Base-by-base conservation (phyloP, 1,140 invertebrate genomes). In the Macrobrachium rosenbergii region DNA sequence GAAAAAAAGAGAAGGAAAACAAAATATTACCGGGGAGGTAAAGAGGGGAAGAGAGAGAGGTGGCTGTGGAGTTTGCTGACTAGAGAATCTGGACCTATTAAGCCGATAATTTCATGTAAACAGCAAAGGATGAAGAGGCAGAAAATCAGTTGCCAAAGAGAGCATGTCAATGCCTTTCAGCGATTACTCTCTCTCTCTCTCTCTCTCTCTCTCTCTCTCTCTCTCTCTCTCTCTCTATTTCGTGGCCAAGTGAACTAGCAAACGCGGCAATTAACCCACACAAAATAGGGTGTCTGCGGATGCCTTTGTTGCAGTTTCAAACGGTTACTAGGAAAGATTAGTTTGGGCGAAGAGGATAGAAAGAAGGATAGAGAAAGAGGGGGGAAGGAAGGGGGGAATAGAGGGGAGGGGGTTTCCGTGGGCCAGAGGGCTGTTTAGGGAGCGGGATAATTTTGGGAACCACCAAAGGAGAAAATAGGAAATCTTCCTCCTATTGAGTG, bases 401-500 rank as follows among this genome's bases (percentile, higher is more conserved):
- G n/a, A n/a, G n/a, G 72, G 28, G 28, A 43, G 72, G n/a, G 72
- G 52, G 28, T 11, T 17, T 45, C 17, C 17, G 72, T 45, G 72
- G 17, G 72, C 37, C 37, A 63, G 78, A 63, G 78, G 37, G 59
- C 11, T 60, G 28, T 80, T 60, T 63, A 60, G 21, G 58, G 17
- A 23, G 19, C n/a, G n/a, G 21, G n/a, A 16, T 23, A 16, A 60
- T 80, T 63, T 60, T 60, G 78, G 62, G 21, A 63, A 62, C 52
- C 78, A 63, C 19, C 59, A 80, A 80, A 80, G 59, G 37, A 60
- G 59, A 77, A 45, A 45, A 52, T 58, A 12, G 45, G n/a, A 23
- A 45, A 21, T 58, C 75, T 45, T 52, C 59, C 75, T 80, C 78
- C 62, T 60, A 43, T 60, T 62, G 52, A 43, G 28, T 37, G 21